Evolutionary conservation across 1,140 invertebrate species (phyloP).

Genomic region (Drosophila rufa): DNA sequence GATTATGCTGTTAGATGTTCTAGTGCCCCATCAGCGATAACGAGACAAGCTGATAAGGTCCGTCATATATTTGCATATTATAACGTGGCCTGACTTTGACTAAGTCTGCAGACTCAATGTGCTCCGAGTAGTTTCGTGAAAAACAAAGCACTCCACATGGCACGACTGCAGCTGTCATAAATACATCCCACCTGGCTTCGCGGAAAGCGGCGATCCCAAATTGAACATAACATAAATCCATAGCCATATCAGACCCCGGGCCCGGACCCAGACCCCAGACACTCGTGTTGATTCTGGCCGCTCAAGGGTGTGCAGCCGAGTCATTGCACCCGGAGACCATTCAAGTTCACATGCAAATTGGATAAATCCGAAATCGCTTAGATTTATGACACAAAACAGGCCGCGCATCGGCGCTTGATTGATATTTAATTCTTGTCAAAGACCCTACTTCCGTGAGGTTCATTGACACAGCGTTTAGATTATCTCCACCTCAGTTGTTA

Average conservation of each 20-base stretch:
- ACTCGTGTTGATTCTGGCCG: slow-evolving; percentile 26
- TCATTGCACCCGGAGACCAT: slow-evolving; percentile 62
- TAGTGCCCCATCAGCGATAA: slow-evolving; percentile 55
- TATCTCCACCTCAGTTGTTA: slow-evolving; percentile 33
- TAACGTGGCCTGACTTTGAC: slow-evolving; percentile 52
- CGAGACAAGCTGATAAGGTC: slow-evolving; percentile 55
- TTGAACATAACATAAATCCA: slow-evolving; percentile 35
- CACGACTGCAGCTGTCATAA: slow-evolving; percentile 58
- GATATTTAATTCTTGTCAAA: slow-evolving; percentile 57
- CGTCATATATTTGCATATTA: slow-evolving; percentile 72
- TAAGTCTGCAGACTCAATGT: slow-evolving; percentile 44
- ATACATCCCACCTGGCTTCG: slow-evolving; percentile 23
- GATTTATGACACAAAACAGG: slow-evolving; percentile 67
- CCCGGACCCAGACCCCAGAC: neutral
- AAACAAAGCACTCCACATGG: slow-evolving; percentile 56
- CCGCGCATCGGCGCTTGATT: slow-evolving; percentile 58
- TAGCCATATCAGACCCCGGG: slow-evolving; percentile 20
- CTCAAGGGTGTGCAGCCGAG: slow-evolving; percentile 58
- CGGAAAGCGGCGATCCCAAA: slow-evolving; percentile 29
- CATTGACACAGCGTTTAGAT: slow-evolving; percentile 63
- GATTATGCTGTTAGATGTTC: slow-evolving; percentile 75
- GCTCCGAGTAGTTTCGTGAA: slow-evolving; percentile 36
- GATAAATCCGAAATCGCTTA: slow-evolving; percentile 68
- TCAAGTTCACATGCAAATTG: slow-evolving; percentile 81
- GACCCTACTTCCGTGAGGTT: slow-evolving; percentile 62